A percentile compares a stretch with the other conserved stretches of the same genome.
These are phyloP conservation scores for Trichechus manatus DNA, from an alignment of 2,113 vertebrate genomes.

Conservation along the genomic window DNA sequence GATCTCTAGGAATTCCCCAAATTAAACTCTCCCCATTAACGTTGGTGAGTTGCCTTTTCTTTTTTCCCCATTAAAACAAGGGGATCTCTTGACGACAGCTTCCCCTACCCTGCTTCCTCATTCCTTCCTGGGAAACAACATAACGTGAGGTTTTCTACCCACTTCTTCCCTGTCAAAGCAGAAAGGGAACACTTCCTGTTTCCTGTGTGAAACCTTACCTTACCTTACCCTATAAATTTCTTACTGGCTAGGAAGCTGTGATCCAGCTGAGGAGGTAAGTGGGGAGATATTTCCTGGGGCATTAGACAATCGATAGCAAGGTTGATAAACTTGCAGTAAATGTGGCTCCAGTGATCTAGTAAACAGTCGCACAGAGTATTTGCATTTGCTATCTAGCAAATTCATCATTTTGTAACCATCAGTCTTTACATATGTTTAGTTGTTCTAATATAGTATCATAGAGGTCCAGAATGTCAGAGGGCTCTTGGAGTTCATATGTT, in stretches of 20 bases:
- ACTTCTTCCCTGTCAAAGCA: slow-evolving; percentile 36
- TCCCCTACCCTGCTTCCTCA: neutral
- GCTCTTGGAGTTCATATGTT: neutral
- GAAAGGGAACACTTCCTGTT: neutral
- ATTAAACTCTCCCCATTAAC: slow-evolving; percentile 41
- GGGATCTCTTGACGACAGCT: neutral
- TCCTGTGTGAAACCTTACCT: neutral
- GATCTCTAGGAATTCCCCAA: neutral
- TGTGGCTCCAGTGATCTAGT: slow-evolving; percentile 49
- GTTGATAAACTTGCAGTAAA: slow-evolving; percentile 53
- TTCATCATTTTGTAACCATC: slow-evolving; percentile 60
- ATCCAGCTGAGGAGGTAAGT: slow-evolving; percentile 44
- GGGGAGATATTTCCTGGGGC: neutral
- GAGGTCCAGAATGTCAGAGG: slow-evolving; percentile 50
- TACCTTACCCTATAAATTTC: neutral
- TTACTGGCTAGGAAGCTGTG: slow-evolving; percentile 45
- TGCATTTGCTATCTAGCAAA: slow-evolving; percentile 64
- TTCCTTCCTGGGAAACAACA: neutral
- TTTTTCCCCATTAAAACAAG: neutral
- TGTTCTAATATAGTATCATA: slow-evolving; percentile 50
- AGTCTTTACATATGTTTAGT: slow-evolving; percentile 38
- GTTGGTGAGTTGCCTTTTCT: neutral
- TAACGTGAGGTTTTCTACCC: slow-evolving; percentile 8
- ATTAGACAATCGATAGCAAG: neutral
- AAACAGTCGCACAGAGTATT: slow-evolving; percentile 51